Evolutionary conservation across 2,888 invertebrate species (phyloP), one percentile per base, ranked within the genome.

Genomic region (Oscheius onirici): DNA sequence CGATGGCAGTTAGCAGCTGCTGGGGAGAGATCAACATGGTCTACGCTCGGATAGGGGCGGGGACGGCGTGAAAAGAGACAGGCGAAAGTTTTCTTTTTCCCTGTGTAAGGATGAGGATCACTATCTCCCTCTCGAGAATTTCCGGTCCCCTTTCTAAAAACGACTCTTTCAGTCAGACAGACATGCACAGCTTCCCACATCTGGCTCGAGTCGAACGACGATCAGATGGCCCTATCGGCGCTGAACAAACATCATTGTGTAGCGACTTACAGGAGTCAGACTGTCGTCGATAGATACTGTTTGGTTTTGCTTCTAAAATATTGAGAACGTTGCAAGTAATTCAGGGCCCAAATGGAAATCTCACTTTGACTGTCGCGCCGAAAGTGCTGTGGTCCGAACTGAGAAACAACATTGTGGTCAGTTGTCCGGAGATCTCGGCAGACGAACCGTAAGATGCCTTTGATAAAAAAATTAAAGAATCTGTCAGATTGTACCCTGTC

Each of bases 161-260:
- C 3, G 5, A 3, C 20, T 17, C 3, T 63, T 63, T 63, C 63
- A 63, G 63, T 63, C 10, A 26, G 20, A 8, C 28, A 46, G 34
- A 63, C 49, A 5, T 63, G 63, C 28, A 63, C 63, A 10, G 3
- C 46, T 28, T 63, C 63, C 11, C 63, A 63, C 34, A 63, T 63
- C 26, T 63, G 63, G 63, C 34, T 63, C 11, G 28, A 49, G 26
- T 24, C 63, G n/a, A 17, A 13, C 10, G 46, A 28, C 17, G 20
- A n/a, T 26, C 26, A 26, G 24, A n/a, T 24, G 49, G 49, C 13
- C 8, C 46, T 63, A n/a, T n/a, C 46, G 3, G 20, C 63, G 2
- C 8, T 46, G 10, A 15, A 46, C n/a, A 46, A 49, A 15, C 28
- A 44, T 1, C n/a, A 3, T 15, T 63, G 63, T 49, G 20, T 24